phyloP scores from a whole-genome alignment of 2,888 invertebrate genomes.

The Pediacus dermestoides region DNA sequence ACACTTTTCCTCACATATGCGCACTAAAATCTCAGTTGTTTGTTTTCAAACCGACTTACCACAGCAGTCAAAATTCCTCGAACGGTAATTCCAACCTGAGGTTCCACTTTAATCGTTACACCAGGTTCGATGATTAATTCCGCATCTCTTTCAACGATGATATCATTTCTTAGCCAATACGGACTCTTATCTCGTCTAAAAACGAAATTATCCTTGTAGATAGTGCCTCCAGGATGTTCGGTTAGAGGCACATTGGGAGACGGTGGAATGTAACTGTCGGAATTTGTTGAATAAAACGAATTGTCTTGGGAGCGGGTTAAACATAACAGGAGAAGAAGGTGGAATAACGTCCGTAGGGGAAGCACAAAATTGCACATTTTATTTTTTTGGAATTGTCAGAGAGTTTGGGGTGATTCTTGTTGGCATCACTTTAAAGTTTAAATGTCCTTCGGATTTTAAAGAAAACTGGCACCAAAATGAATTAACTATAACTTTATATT shows the following conservation, averaged over 20 bases:
- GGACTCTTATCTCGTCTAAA: constrained; percentile 63
- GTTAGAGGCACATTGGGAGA: constrained; percentile 35
- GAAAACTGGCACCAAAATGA: too few species aligned
- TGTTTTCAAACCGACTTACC: too few species aligned
- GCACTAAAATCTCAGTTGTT: too few species aligned
- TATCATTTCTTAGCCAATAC: constrained; percentile 73
- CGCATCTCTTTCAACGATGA: constrained; percentile 73
- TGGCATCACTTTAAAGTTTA: too few species aligned
- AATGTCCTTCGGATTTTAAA: too few species aligned
- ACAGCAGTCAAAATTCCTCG: constrained; percentile 83
- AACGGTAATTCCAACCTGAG: constrained; percentile 90
- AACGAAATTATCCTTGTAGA: constrained; percentile 56
- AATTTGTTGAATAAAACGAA: constrained; percentile 5
- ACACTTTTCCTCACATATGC: too few species aligned
- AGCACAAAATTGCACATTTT: constrained; percentile 23
- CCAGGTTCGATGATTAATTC: constrained; percentile 86
- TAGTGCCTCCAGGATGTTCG: constrained; percentile 63
- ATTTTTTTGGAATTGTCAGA: too few species aligned
- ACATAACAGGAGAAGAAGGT: background rate
- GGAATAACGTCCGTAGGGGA: constrained; percentile 6
- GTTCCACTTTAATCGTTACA: constrained; percentile 83
- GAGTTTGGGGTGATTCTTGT: too few species aligned
- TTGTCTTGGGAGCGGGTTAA: constrained; percentile 10
- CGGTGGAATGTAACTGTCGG: constrained; percentile 9
- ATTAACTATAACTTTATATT: constrained; percentile 14